Conservation (phyloP, 2,113 vertebrate species). For the Scolopax mira region DNA sequence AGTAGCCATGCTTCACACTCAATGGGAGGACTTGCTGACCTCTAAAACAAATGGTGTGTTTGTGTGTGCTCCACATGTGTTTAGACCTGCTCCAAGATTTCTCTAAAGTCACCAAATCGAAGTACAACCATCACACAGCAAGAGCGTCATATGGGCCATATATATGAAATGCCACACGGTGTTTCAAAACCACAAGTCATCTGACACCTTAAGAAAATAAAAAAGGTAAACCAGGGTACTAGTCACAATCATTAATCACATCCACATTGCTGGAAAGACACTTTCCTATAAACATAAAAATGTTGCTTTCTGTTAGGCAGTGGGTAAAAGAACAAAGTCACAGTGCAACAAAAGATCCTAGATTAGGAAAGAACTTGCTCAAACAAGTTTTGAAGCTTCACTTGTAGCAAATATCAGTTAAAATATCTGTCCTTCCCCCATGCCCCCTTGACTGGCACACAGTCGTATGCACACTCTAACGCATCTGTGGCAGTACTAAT, state of each 20-base stretch:
- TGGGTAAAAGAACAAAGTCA: background rate
- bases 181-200: background rate
- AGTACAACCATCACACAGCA: background rate
- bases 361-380: background rate
- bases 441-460: background rate
- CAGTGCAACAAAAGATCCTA: background rate
- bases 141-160: fast-evolving
- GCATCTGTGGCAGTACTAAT: background rate
- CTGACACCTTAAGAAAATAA: background rate
- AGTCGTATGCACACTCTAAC: too few relatives aligned
- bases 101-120: background rate
- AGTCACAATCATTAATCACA: background rate
- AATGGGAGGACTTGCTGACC: background rate
- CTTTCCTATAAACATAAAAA: background rate
- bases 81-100: background rate
- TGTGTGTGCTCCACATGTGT: fast-evolving
- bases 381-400: background rate
- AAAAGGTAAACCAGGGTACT: background rate
- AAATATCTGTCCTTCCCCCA: background rate
- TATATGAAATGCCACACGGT: background rate
- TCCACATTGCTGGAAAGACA: background rate
- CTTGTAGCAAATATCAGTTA: background rate
- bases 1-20: background rate
- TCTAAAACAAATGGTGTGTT: background rate
- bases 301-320: background rate